Percentiles rank a stretch among this genome's conserved stretches.
These are phyloP conservation scores for Solea senegalensis DNA, from an alignment of 2,113 vertebrate genomes.

Conservation along the genomic window DNA sequence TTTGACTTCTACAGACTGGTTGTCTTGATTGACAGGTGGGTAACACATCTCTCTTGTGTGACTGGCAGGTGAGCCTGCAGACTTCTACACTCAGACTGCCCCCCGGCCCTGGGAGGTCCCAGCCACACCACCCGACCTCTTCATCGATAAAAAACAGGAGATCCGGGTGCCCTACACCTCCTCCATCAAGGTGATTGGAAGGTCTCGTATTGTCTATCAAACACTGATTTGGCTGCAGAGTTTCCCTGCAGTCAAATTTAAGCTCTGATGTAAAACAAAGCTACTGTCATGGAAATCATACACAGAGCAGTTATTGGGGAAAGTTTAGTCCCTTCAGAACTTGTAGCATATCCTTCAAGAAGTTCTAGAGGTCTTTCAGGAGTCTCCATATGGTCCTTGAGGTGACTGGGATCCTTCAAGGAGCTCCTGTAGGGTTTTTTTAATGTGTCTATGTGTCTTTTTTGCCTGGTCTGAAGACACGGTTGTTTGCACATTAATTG, in stretches of 20 bases:
- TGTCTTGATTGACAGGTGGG: conserved; percentile 42
- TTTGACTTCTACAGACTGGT: background rate
- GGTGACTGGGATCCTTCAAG: background rate
- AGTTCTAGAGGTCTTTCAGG: background rate
- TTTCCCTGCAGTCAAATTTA: background rate
- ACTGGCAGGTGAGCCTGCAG: conserved; percentile 76
- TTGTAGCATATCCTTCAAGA: background rate
- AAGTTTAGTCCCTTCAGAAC: too few species aligned
- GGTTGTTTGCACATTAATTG: too few species aligned
- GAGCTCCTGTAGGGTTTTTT: too few species aligned
- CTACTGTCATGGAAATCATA: too few species aligned
- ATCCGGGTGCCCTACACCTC: conserved; percentile 82
- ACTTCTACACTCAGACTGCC: conserved; percentile 75
- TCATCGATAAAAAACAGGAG: conserved; percentile 66
- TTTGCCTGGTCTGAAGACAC: too few species aligned
- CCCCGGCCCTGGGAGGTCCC: conserved; percentile 81
- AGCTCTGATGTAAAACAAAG: background rate
- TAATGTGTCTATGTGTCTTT: too few species aligned
- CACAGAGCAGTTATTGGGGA: too few species aligned
- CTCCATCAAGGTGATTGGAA: conserved; percentile 79
- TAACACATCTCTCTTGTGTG: conserved; percentile 6
- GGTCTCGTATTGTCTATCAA: background rate
- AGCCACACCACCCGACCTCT: conserved; percentile 68
- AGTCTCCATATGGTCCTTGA: background rate
- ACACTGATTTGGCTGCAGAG: fast-evolving